Percentiles rank a stretch among this genome's conserved stretches.
Conservation (phyloP, 2,113 vertebrate species). For the Hydrochoerus hydrochaeris region DNA sequence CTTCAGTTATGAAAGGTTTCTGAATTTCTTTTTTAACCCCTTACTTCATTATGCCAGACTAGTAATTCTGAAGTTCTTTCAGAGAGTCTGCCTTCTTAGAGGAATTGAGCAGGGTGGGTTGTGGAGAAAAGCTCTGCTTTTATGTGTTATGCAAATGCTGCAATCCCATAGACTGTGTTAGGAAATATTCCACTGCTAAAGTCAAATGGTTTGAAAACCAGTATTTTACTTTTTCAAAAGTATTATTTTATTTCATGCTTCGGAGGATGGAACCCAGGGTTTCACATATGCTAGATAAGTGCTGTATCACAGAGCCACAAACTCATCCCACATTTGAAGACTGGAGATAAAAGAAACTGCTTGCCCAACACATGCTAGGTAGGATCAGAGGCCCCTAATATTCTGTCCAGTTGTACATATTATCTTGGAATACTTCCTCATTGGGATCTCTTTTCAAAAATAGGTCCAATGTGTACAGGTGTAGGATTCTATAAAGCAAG, state of each 20-base stretch:
- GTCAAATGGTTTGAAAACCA: conserved; percentile 1
- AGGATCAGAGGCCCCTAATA: neutral
- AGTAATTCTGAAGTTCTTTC: neutral
- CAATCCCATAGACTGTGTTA: neutral
- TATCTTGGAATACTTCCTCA: neutral
- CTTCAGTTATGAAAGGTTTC: neutral
- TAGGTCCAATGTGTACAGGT: neutral
- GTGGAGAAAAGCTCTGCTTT: neutral
- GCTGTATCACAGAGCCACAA: neutral
- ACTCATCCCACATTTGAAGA: neutral
- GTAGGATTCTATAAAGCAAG: neutral
- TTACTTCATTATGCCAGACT: neutral
- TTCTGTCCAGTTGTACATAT: conserved; percentile 8
- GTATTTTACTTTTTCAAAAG: neutral
- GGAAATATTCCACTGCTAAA: neutral
- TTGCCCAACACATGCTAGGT: neutral
- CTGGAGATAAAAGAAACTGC: neutral
- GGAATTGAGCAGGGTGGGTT: neutral
- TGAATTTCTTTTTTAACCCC: neutral
- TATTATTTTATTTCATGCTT: neutral
- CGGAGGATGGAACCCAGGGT: neutral
- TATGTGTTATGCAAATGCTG: neutral
- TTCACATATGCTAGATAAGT: neutral
- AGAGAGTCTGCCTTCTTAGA: neutral
- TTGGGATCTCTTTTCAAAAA: conserved; percentile 23